Evolutionary conservation across 2,888 invertebrate species (phyloP).

Genomic region (Gymnoscelis rufifasciata): DNA sequence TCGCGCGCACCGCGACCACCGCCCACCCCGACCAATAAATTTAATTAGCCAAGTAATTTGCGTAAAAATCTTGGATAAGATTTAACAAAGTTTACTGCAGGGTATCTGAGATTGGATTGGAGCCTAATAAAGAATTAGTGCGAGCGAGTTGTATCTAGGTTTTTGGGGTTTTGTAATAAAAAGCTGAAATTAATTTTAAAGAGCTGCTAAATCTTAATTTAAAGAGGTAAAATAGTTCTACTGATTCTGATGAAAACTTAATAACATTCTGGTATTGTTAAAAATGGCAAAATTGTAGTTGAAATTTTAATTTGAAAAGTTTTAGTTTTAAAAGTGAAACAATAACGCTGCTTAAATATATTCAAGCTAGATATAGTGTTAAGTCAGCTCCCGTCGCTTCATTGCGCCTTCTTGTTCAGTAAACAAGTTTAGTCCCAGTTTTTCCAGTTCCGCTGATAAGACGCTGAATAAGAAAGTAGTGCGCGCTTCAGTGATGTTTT

Average conservation of each 20-base stretch:
- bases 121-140: constrained; percentile 25
- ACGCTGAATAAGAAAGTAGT: too few relatives aligned
- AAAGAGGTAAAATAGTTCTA: too few relatives aligned
- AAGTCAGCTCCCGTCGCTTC: constrained; percentile 9
- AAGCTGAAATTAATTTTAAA: too few relatives aligned
- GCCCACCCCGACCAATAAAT: constrained; percentile 20
- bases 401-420: constrained; percentile 27
- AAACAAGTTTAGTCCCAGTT: constrained; percentile 23
- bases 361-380: not conserved
- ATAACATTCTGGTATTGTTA: too few relatives aligned
- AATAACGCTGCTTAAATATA: too few relatives aligned
- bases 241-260: too few relatives aligned
- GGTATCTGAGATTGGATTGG: constrained; percentile 20
- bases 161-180: too few relatives aligned
- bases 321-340: too few relatives aligned
- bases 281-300: too few relatives aligned
- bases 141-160: not conserved
- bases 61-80: constrained; percentile 24
- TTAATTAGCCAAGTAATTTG: constrained; percentile 26
- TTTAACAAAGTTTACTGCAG: constrained; percentile 24
- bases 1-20: constrained; percentile 1
- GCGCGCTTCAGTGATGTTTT: too few relatives aligned
- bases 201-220: too few relatives aligned
- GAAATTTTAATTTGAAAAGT: too few relatives aligned
- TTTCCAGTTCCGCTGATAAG: constrained; percentile 1